Evolutionary conservation across 2,888 invertebrate species (phyloP).

Genomic region (Nowickia ferox): DNA sequence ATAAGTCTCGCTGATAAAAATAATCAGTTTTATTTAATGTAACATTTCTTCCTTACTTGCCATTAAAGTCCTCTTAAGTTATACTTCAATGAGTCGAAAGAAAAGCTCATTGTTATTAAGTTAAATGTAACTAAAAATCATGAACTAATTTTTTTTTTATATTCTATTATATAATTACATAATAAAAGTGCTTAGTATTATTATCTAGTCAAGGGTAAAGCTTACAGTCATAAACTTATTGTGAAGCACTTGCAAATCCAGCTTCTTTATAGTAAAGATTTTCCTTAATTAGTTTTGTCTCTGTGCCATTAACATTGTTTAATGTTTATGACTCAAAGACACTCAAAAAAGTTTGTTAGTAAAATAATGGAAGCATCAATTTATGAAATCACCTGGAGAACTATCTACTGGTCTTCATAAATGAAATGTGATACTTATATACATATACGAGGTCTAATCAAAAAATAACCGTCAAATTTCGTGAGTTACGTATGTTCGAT

Average conservation of each 20-base stretch:
- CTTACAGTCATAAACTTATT: conserved; percentile 7
- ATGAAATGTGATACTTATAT: no score
- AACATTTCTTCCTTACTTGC: no score
- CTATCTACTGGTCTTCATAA: no score
- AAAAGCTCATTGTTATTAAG: not conserved
- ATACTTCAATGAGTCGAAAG: not conserved
- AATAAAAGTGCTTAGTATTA: not conserved
- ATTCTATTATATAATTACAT: not conserved
- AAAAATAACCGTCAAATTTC: no score
- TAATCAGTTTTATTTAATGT: no score
- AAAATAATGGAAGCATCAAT: not conserved
- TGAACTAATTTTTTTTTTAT: not conserved
- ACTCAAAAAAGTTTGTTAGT: not conserved
- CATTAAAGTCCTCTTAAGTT: no score
- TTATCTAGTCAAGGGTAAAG: conserved; percentile 6
- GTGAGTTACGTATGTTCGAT: no score
- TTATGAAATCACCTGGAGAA: no score
- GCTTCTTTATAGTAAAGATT: not conserved
- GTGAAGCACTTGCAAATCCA: conserved; percentile 13
- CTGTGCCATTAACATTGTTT: not conserved
- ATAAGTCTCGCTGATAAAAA: no score
- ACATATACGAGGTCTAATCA: no score
- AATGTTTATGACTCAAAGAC: not conserved
- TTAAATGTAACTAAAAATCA: not conserved
- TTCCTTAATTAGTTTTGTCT: conserved; percentile 29